Conservation (phyloP, 2,797 vertebrate species). For the Smutsia temminckii region DNA sequence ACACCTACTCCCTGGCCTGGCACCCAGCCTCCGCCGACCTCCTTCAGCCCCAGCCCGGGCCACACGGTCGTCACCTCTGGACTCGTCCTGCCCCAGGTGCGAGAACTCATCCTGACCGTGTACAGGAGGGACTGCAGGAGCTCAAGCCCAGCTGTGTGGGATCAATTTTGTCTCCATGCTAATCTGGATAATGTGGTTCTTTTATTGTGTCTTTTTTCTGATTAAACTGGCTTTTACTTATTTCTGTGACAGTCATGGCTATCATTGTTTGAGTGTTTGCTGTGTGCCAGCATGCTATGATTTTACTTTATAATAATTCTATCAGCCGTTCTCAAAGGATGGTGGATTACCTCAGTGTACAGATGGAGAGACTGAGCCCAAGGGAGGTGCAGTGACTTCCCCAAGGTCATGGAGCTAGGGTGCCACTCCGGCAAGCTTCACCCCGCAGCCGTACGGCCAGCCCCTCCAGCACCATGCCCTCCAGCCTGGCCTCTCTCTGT, state of each 20-base stretch:
- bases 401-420: neutral
- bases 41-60: neutral
- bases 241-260: constrained; percentile 16
- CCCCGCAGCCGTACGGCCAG: neutral
- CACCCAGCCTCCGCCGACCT: neutral
- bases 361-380: neutral
- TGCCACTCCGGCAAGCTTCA: too few relatives aligned
- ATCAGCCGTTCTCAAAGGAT: neutral
- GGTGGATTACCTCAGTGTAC: neutral
- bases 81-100: neutral
- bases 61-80: neutral
- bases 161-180: constrained; percentile 65
- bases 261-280: neutral
- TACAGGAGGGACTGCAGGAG: constrained; percentile 23
- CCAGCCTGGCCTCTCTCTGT: neutral
- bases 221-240: constrained; percentile 19
- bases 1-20: neutral
- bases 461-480: neutral
- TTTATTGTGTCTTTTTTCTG: neutral
- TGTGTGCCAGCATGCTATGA: neutral
- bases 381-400: neutral
- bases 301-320: neutral
- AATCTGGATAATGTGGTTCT: constrained; percentile 49
- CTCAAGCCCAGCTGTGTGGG: constrained; percentile 32
- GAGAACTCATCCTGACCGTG: constrained; percentile 33